Evolutionary conservation across 2,797 vertebrate genomes (phyloP).

Genomic region (Coranthus polyacanthus): DNA sequence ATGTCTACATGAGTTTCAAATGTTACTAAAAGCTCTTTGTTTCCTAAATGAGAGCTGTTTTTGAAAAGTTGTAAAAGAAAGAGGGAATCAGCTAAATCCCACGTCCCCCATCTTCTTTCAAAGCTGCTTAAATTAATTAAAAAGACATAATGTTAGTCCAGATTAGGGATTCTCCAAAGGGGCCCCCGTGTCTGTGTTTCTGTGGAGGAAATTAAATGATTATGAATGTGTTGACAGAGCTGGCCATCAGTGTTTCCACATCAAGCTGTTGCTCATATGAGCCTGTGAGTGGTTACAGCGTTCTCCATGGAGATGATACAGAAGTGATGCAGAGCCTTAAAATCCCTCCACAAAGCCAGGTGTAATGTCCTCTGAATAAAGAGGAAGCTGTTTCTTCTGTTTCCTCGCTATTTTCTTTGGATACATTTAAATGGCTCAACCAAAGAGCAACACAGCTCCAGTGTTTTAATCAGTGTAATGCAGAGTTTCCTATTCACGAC

Average conservation of each 20-base stretch:
- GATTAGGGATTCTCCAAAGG: slow-evolving; percentile 39
- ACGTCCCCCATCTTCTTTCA: slow-evolving; percentile 58
- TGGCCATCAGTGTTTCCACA: slow-evolving; percentile 27
- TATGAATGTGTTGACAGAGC: slow-evolving; percentile 53
- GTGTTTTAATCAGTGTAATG: not conserved
- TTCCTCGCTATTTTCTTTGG: not conserved
- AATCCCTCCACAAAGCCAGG: slow-evolving; percentile 25
- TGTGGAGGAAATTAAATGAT: slow-evolving; percentile 62
- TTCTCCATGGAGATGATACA: slow-evolving; percentile 5
- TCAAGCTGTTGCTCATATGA: slow-evolving; percentile 37
- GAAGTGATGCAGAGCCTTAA: slow-evolving; percentile 7
- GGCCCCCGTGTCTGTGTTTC: slow-evolving; percentile 45
- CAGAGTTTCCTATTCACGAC: too few species aligned
- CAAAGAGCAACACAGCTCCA: too few species aligned
- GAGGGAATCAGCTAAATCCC: slow-evolving; percentile 48
- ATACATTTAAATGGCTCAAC: slow-evolving; percentile 6
- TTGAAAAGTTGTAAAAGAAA: not conserved
- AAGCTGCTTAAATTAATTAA: slow-evolving; percentile 70
- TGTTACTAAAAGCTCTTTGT: slow-evolving; percentile 14
- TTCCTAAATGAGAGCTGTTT: slow-evolving; percentile 24
- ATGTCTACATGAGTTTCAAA: too few species aligned
- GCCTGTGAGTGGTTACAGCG: slow-evolving; percentile 21
- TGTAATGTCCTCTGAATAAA: slow-evolving; percentile 8
- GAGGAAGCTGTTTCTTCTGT: slow-evolving; percentile 2
- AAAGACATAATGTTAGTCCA: slow-evolving; percentile 64